A percentile compares a stretch with the other conserved stretches of the same genome.
Evolutionary conservation across 2,888 invertebrate species (phyloP).

Genomic region (Heliothis peltigera): DNA sequence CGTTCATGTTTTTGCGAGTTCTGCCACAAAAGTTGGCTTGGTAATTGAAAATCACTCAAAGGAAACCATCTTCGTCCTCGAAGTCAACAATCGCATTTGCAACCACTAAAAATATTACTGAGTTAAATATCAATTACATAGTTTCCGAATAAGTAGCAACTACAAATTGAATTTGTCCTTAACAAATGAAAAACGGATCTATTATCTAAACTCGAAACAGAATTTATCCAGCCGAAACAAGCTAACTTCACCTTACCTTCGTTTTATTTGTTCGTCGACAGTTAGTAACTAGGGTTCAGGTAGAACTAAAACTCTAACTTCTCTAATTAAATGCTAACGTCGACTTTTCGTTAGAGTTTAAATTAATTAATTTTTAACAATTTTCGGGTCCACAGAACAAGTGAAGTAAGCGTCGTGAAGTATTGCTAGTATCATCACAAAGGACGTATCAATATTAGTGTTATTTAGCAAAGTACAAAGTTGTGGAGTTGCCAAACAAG

Average conservation of each 20-base stretch:
- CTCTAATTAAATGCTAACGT: constrained; percentile 59
- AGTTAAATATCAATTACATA: constrained; percentile 2
- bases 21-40: too few relatives aligned
- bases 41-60: too few relatives aligned
- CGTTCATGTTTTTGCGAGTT: too few relatives aligned
- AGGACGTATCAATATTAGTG: constrained; percentile 56
- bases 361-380: constrained; percentile 46
- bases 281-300: constrained; percentile 45
- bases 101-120: background rate
- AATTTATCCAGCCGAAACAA: constrained; percentile 40
- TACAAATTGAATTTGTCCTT: constrained; percentile 17
- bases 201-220: constrained; percentile 30
- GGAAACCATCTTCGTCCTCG: too few relatives aligned
- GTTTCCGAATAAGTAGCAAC: constrained; percentile 4
- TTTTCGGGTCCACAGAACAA: constrained; percentile 11
- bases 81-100: background rate
- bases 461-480: constrained; percentile 68
- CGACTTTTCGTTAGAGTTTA: constrained; percentile 14
- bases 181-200: constrained; percentile 21
- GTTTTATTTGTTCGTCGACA: constrained; percentile 43
- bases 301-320: constrained; percentile 49
- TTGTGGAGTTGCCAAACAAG: constrained; percentile 67
- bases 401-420: background rate
- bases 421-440: constrained; percentile 21
- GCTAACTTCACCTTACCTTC: constrained; percentile 37